phyloP scores from a whole-genome alignment of 2,113 vertebrate genomes.

The Pluvialis apricaria region DNA sequence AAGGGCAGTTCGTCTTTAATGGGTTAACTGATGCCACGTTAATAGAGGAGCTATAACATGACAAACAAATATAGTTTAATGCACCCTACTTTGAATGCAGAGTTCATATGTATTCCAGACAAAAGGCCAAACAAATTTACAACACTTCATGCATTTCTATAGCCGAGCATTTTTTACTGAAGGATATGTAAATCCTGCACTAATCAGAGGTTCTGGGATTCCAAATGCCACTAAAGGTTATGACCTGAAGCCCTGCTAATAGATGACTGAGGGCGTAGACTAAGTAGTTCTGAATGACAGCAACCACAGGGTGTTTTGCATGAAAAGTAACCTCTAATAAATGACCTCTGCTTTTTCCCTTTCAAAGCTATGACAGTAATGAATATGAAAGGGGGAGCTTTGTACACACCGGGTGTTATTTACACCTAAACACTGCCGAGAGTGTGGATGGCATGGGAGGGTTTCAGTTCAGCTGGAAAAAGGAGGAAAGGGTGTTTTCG shows the following conservation, averaged over 20 bases:
- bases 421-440: conserved; percentile 82
- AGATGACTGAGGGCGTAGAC: conserved; percentile 78
- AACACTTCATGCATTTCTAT: conserved; percentile 85
- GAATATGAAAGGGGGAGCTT: conserved; percentile 85
- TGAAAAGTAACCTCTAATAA: conserved; percentile 91
- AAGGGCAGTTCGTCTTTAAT: conserved; percentile 34
- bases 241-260: conserved; percentile 90
- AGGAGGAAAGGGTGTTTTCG: not conserved
- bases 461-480: not conserved
- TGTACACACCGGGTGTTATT: conserved; percentile 88
- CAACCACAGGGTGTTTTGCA: conserved; percentile 88
- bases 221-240: conserved; percentile 91
- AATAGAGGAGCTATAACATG: conserved; percentile 48
- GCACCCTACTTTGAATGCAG: conserved; percentile 70
- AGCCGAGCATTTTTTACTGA: conserved; percentile 80
- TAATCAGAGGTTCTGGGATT: conserved; percentile 94
- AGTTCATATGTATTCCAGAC: conserved; percentile 79
- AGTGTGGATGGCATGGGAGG: not conserved
- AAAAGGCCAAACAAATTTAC: conserved; percentile 94
- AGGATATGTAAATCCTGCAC: conserved; percentile 94
- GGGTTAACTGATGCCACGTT: conserved; percentile 70
- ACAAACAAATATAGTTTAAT: conserved; percentile 66
- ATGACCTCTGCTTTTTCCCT: conserved; percentile 91
- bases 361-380: conserved; percentile 90
- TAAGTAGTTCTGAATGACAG: conserved; percentile 85